Percentiles rank a stretch among this genome's conserved stretches.
These are phyloP conservation scores for Ephydatia muelleri DNA, from an alignment of 37 sponge, comb jelly and placozoan genomes.

Conservation along the genomic window DNA sequence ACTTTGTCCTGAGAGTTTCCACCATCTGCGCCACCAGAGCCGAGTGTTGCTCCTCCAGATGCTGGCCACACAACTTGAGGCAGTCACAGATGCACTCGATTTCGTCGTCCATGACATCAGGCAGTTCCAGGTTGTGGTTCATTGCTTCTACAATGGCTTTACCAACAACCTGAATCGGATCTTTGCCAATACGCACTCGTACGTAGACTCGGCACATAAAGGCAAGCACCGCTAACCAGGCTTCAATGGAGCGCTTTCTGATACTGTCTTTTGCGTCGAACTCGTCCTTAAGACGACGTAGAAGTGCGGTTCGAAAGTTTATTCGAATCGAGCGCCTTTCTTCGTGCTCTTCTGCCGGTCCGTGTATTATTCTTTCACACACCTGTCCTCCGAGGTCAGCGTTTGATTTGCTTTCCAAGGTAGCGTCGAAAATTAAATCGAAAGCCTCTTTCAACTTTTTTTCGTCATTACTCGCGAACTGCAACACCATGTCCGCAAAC, in stretches of 20 bases:
- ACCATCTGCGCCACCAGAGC: constrained; percentile 1
- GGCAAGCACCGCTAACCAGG: constrained; percentile 68
- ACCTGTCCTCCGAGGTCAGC: constrained; percentile 56
- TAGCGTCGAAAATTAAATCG: constrained; percentile 46
- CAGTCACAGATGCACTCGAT: constrained; percentile 63
- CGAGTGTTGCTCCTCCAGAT: constrained; percentile 25
- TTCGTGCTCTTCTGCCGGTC: neutral
- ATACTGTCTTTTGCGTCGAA: constrained; percentile 45
- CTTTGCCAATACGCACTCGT: constrained; percentile 10
- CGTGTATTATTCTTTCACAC: constrained; percentile 34
- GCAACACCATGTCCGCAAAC: constrained; percentile 69
- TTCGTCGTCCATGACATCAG: constrained; percentile 68
- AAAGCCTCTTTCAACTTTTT: constrained; percentile 35
- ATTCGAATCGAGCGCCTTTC: constrained; percentile 3
- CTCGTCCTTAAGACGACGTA: constrained; percentile 36
- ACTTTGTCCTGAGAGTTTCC: constrained; percentile 22
- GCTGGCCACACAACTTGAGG: constrained; percentile 55
- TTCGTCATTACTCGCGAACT: constrained; percentile 24
- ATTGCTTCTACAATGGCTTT: constrained; percentile 43
- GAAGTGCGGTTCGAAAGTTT: constrained; percentile 27
- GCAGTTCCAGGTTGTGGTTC: constrained; percentile 20
- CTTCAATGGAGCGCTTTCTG: constrained; percentile 62
- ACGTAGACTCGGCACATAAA: constrained; percentile 57
- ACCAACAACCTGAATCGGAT: constrained; percentile 26
- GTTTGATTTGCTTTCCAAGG: constrained; percentile 25